phyloP scores from a whole-genome alignment of 2,797 vertebrate genomes.

The Danio albolineatus region DNA sequence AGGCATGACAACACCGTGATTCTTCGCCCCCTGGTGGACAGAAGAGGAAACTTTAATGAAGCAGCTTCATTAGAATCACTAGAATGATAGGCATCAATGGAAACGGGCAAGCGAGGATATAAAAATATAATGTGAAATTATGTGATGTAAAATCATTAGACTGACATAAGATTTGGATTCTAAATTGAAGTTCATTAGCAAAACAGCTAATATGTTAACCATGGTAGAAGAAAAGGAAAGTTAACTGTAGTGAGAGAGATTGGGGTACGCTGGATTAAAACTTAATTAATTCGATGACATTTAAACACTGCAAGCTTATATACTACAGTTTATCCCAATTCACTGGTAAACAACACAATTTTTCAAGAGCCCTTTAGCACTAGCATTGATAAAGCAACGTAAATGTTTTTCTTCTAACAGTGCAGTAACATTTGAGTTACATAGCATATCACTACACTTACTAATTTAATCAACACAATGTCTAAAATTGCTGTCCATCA shows the following conservation, averaged over 20 bases:
- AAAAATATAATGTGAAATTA: background rate
- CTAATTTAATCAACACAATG: too few species aligned
- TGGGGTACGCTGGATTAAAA: slow-evolving; percentile 15
- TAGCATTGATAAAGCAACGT: too few species aligned
- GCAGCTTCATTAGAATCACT: background rate
- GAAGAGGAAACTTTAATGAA: slow-evolving; percentile 25
- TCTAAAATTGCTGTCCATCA: background rate
- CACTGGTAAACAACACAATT: background rate
- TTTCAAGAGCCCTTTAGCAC: too few species aligned
- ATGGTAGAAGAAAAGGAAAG: background rate
- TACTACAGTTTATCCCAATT: background rate
- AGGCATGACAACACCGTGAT: slow-evolving; percentile 97
- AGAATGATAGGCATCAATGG: background rate
- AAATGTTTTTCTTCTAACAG: too few species aligned
- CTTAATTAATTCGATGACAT: background rate
- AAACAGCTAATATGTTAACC: background rate
- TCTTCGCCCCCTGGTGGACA: slow-evolving; percentile 91
- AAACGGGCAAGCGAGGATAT: background rate
- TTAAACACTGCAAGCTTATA: background rate
- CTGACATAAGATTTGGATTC: background rate
- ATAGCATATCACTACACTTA: too few species aligned
- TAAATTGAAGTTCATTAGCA: background rate
- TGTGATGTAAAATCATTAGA: background rate
- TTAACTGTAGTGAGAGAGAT: background rate
- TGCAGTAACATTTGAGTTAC: too few species aligned